Evolutionary conservation across 2,113 vertebrate species (phyloP), one percentile per base, ranked within the genome.

Genomic region (Stictonetta naevosa): DNA sequence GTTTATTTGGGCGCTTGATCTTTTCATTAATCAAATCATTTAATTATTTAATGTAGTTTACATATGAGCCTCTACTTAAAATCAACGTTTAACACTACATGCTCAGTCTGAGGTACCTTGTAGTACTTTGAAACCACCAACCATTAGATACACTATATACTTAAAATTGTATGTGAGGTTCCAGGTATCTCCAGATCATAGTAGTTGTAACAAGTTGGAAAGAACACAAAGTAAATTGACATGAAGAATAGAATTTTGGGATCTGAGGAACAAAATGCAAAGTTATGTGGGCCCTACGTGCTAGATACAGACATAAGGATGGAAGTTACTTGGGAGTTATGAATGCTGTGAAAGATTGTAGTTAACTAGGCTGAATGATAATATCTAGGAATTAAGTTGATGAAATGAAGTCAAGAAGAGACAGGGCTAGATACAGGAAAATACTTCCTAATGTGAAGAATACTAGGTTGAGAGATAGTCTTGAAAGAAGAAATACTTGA

Each of bases 201-300:
- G 22, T 9, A 63, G 34, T 28, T 58, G 18, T 18, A 69, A 77
- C 68, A 74, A 77, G 11, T 14, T 42, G 66, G 16, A 48, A 52
- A 75, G 52, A 81, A 3, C 11, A 26, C 22, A 77, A 87, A 77
- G 77, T 6, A 56, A 71, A 86, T 44, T 77, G 26, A 6, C 28
- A 13, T 0, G 0, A n/a, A 17, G 20, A 75, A 40, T n/a, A 25
- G 64, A 81, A 72, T 81, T 11, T 9, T 2, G 5, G 79, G 4
- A 67, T 84, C 56, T 59, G 33, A 75, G 33, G 16, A 86, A 68
- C 36, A 71, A 42, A 77, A 66, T 58, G 10, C 36, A 29, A 84
- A 46, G 11, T 74, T 75, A 20, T 0, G 0, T 88, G 56, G 22
- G 25, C 1, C 1, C 16, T 46, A 1, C 29, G 22, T 3, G 3